Base-by-base conservation (phyloP, 2,888 invertebrate genomes). In the Cinara cedri region DNA sequence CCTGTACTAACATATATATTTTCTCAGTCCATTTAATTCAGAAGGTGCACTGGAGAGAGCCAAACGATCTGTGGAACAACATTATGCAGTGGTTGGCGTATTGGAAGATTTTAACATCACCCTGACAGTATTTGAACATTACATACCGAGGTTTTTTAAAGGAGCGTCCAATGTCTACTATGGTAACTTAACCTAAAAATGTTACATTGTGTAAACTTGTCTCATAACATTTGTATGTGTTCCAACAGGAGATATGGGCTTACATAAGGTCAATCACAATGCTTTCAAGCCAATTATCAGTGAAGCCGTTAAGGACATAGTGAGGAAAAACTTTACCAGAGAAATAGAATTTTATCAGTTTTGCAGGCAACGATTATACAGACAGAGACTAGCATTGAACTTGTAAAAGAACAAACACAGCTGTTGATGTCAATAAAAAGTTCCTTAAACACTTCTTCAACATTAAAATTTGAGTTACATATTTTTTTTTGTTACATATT, bases 261-360 rank as follows among this genome's bases (percentile, higher is more conserved):
- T 92, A 84, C 91, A 91, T 83, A 91, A 91, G 82, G 94, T 94
- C 84, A 95, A 95, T 86, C 90, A 91, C 82, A 95, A 95, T 86
- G 90, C 91, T 72, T 95, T 94, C 87, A 95, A 95, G 85, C 95
- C 95, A 0, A 92, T 93, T 0, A 94, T 95, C 3, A 92, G 92
- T 68, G 94, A 95, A 84, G 91, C 91, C 83, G 91, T 95, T 3
- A 95, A 95, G 85, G 91, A 94, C 70, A 90, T 95, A 72, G 93
- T 96, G 8, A 88, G 94, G 82, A 90, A 89, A 55, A 95, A 96
- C 86, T 95, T 96, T 85, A 95, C 95, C 0, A 89, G 92, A 80
- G 96, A 96, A 87, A 93, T 95, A 14, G 95, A 96, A 84, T 95
- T 96, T 86, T 96, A 95, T 86, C 92, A 95, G 84, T 96, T 95